phyloP scores from a whole-genome alignment of 2,888 invertebrate species.

The Plagiodera versicolora region DNA sequence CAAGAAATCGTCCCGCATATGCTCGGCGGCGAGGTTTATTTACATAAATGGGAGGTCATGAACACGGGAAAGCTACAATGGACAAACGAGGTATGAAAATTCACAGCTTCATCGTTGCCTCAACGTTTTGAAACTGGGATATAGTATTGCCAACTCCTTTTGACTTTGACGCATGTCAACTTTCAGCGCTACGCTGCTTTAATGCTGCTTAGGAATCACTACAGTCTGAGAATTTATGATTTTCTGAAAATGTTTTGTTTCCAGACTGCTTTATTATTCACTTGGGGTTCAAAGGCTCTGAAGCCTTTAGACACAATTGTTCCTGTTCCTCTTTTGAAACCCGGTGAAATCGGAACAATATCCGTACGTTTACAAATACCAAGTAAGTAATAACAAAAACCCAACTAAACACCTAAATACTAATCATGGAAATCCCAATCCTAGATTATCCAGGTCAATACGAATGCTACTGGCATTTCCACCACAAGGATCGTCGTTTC shows the following conservation, averaged over 20 bases:
- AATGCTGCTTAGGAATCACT: not conserved
- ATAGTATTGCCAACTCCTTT: no score
- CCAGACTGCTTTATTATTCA: slow-evolving; percentile 52
- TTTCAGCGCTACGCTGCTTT: no score
- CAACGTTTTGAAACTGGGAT: no score
- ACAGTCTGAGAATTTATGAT: not conserved
- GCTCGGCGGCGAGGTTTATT: slow-evolving; percentile 50
- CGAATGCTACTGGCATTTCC: slow-evolving; percentile 56
- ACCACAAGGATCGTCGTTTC: slow-evolving; percentile 52
- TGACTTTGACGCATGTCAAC: no score
- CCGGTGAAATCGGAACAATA: slow-evolving; percentile 50
- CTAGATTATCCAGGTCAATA: slow-evolving; percentile 50
- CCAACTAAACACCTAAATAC: no score
- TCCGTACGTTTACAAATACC: slow-evolving; percentile 50
- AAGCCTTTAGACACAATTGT: slow-evolving; percentile 46
- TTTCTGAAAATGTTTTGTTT: slow-evolving; percentile 25
- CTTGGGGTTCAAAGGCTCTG: slow-evolving; percentile 53
- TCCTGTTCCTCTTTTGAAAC: slow-evolving; percentile 49
- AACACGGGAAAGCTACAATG: slow-evolving; percentile 51
- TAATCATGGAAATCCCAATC: slow-evolving; percentile 11
- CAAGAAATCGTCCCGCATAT: slow-evolving; percentile 39
- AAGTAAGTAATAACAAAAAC: slow-evolving; percentile 40
- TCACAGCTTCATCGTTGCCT: no score
- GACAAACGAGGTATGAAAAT: slow-evolving; percentile 49
- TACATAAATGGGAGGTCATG: slow-evolving; percentile 52